Evolutionary conservation across 2,113 vertebrate genomes (phyloP).

Genomic region (Pantherophis guttatus): DNA sequence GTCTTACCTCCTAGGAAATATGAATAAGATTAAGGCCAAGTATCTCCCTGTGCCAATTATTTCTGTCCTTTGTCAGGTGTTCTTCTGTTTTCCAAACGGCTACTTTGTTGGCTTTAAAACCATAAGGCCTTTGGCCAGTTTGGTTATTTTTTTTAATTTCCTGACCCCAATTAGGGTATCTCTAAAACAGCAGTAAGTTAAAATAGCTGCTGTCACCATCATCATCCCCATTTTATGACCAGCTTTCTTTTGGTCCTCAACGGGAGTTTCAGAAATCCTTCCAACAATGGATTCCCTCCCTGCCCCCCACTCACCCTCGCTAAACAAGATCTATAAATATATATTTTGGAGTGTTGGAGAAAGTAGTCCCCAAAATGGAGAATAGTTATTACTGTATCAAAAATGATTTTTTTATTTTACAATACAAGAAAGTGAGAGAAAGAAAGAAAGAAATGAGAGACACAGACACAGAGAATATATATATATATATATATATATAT

Average conservation of each 20-base stretch:
- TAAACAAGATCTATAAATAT: background rate
- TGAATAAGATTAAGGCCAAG: background rate
- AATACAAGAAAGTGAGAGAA: background rate
- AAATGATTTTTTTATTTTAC: slow-evolving; percentile 37
- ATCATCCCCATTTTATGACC: slow-evolving; percentile 46
- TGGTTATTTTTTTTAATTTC: slow-evolving; percentile 59
- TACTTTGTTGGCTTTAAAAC: slow-evolving; percentile 48
- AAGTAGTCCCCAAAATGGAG: background rate
- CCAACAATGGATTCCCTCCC: background rate
- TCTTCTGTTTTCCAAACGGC: slow-evolving; percentile 49
- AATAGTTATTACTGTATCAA: slow-evolving; percentile 49
- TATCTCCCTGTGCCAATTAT: slow-evolving; percentile 49
- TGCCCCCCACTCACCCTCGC: background rate
- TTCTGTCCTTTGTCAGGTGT: background rate
- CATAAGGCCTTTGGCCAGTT: slow-evolving; percentile 46
- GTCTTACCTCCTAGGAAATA: slow-evolving; percentile 28
- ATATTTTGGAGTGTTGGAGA: background rate
- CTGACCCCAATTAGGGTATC: slow-evolving; percentile 60
- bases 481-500: too few species aligned
- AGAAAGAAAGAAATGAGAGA: background rate
- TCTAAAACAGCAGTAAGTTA: slow-evolving; percentile 62
- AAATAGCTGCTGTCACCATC: slow-evolving; percentile 14
- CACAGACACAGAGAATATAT: background rate
- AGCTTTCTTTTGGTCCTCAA: slow-evolving; percentile 52
- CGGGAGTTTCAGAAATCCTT: slow-evolving; percentile 61